These are phyloP conservation scores for Colossoma macropomum DNA, from an alignment of 2,113 vertebrate genomes.

Conservation along the genomic window DNA sequence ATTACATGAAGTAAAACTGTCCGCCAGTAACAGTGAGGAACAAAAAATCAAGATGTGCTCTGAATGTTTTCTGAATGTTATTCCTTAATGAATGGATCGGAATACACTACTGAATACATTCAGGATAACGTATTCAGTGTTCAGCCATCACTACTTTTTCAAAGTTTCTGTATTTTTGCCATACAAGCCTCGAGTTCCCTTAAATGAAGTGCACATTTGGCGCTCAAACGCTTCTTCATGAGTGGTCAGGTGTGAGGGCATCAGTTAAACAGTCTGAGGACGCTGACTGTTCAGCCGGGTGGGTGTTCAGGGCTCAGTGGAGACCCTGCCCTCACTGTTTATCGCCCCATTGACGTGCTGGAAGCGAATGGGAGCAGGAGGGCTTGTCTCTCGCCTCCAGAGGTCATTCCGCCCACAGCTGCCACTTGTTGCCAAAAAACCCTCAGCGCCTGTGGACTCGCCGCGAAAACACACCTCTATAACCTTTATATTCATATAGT, in stretches of 20 bases:
- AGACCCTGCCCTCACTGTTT: slow-evolving; percentile 70
- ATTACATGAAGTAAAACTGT: no score
- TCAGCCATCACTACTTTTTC: no score
- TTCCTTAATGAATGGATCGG: no score
- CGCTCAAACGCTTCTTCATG: no score
- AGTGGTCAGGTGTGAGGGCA: not conserved
- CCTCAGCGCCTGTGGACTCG: slow-evolving; percentile 57
- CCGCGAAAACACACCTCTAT: slow-evolving; percentile 47
- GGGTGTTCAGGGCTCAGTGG: slow-evolving; percentile 55
- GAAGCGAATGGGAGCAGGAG: slow-evolving; percentile 73
- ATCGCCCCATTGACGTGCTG: slow-evolving; percentile 75
- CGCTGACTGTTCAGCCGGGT: slow-evolving; percentile 24
- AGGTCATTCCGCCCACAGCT: slow-evolving; percentile 71
- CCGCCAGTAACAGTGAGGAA: no score
- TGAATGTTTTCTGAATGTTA: no score
- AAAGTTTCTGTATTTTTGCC: no score
- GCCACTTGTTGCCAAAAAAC: slow-evolving; percentile 83
- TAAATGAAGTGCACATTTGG: no score
- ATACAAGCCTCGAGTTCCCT: no score
- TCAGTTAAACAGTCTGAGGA: not conserved
- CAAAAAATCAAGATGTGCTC: no score
- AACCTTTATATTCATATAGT: slow-evolving; percentile 17
- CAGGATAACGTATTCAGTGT: no score
- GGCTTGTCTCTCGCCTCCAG: slow-evolving; percentile 74
- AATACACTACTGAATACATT: no score